Base-by-base conservation (phyloP, 2,888 invertebrate species). In the Erebia aethiops region DNA sequence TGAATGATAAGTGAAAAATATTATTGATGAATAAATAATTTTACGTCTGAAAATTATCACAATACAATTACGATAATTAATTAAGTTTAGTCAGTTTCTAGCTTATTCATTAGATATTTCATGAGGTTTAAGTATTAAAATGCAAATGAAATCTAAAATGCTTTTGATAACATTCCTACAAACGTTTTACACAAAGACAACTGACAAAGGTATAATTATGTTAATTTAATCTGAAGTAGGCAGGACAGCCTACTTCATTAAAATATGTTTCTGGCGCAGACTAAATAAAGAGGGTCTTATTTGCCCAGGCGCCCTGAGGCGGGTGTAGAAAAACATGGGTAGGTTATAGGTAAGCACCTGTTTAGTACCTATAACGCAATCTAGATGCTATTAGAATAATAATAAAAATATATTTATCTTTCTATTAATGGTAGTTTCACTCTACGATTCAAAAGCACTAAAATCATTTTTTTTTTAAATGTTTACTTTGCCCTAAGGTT, bases 211-310 rank as follows among this genome's bases (percentile, higher is more conserved):
- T 49, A 58, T 66, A 69, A 74, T 66, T 66, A 71, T 70, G 71
- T 74, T 74, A 74, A 74, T 75, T 52, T 71, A 75, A 70, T 75
- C 69, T 73, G 70, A 69, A 72, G 77, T 78, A 77, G 78, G 80
- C 71, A 70, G 70, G 77, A 76, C 74, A 76, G 77, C 78, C 76
- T 80, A 85, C 84, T 87, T 88, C 84, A 89, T 89, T 89, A 88
- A 86, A 86, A 84, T 46, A 84, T 82, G 80, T 82, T 52, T 82
- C 80, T 82, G 78, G 76, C 74, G 74, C 73, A 81, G 82, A 80
- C 76, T 82, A 86, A 87, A 87, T 88, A 86, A 82, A 84, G 82
- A 82, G 82, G 83, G 84, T 78, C 82, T 80, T 88, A 84, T 89
- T 88, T 88, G 84, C 77, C 54, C 70, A 76, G 73, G 76, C 76